phyloP scores from a whole-genome alignment of 2,797 vertebrate species.

The Prunella strophiata region DNA sequence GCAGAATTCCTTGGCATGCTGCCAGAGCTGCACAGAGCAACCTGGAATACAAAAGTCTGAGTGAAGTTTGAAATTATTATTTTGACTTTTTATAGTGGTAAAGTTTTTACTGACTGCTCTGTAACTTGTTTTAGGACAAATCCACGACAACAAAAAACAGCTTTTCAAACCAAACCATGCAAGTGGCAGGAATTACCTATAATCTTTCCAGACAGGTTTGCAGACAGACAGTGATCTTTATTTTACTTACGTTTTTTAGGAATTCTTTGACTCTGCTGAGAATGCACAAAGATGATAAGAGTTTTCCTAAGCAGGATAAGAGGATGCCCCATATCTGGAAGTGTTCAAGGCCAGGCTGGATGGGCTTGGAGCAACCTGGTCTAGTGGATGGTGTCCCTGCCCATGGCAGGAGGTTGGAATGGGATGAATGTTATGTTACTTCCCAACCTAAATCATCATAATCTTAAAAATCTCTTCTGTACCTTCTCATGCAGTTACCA shows the following conservation, averaged over 20 bases:
- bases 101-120: neutral
- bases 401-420: neutral
- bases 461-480: neutral
- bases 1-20: neutral
- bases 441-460: neutral
- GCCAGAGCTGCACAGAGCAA: fast-evolving
- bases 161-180: neutral
- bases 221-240: neutral
- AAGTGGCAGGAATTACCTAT: neutral
- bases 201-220: neutral
- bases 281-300: fast-evolving
- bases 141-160: fast-evolving
- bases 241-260: neutral
- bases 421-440: neutral
- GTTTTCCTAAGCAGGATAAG: neutral
- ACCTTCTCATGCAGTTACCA: neutral
- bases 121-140: neutral
- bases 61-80: neutral
- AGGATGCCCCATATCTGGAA: neutral
- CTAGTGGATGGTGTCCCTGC: neutral
- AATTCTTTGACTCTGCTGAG: neutral
- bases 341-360: neutral
- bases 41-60: neutral
- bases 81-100: neutral
- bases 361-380: neutral